Base-by-base conservation (phyloP, 1,140 invertebrate species). In the Eueides isabella region DNA sequence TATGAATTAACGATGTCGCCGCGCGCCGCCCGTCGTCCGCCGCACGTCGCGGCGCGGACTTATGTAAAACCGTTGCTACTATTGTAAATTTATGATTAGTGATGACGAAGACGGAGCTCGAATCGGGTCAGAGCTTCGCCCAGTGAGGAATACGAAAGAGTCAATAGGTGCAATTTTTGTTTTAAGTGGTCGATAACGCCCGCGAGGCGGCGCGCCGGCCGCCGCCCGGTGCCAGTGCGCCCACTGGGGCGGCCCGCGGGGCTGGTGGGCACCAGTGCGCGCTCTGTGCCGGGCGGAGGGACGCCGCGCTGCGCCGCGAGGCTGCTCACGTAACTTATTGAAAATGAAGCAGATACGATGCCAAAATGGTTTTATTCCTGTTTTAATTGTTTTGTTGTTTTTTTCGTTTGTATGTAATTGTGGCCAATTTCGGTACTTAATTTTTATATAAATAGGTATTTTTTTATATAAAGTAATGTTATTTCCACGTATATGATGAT, bases 331-430 rank as follows among this genome's bases (percentile, higher is more conserved):
- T 88, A 86, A 87, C 90, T 91, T 91, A 89, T 92, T 91, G 79
- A 85, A 83, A 87, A 81, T 84, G 90, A 90, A 83, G 89, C 91
- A 90, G 85, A 90, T 88, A 87, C 89, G 87, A 92, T 90, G 88
- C 91, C 91, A 91, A 92, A 92, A 92, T 92, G 91, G 91, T 91
- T 90, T 89, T 90, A 91, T 91, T 92, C 90, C 90, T 92, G 90
- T 92, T 92, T 88, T 90, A 86, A 89, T 91, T 92, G 88, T 92
- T 92, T 91, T 92, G 89, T 92, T 92, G 85, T 92, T 90, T 88
- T n/a, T 82, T 88, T 91, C 85, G 90, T 92, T 91, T 92, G 86
- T 90, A 90, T 91, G 88, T 92, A 92, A 91, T 87, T 88, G 89
- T 92, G 89, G 90, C 91, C 91, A 87, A 91, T 77, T 85, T 91